These are phyloP conservation scores for Phymanthus crucifer DNA, from an alignment of 92 coral and sea anemone genomes.

Conservation along the genomic window DNA sequence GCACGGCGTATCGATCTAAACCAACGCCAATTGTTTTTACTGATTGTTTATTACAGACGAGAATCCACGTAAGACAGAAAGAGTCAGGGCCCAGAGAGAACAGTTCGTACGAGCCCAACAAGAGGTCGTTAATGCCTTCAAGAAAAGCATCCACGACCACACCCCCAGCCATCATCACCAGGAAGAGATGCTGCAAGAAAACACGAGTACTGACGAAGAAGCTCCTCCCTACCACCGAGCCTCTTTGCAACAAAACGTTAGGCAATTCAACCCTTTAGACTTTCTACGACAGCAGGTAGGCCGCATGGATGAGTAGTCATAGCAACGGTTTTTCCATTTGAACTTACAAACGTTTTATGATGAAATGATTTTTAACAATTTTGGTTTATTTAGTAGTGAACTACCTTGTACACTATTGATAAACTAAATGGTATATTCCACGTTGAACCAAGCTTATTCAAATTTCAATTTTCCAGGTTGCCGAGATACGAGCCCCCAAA, in stretches of 20 bases:
- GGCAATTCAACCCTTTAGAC: conserved; percentile 34
- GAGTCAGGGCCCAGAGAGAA: conserved; percentile 46
- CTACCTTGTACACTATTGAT: no score
- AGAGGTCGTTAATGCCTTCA: conserved; percentile 55
- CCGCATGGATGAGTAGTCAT: no score
- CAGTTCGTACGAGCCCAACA: conserved; percentile 59
- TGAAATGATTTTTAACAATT: no score
- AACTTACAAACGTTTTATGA: no score
- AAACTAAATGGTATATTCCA: no score
- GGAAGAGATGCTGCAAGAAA: conserved; percentile 40
- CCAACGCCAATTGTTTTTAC: no score
- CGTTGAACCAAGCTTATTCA: no score
- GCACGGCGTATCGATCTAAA: no score
- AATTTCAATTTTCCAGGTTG: no score
- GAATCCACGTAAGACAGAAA: conserved; percentile 57
- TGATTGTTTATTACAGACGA: background rate
- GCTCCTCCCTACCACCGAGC: background rate
- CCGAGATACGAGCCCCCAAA: conserved; percentile 10
- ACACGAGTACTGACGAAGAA: conserved; percentile 36
- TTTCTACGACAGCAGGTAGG: conserved; percentile 54
- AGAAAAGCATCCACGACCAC: conserved; percentile 41
- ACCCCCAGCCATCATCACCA: conserved; percentile 34
- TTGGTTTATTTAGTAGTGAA: no score
- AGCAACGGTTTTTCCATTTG: no score
- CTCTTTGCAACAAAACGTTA: background rate